Evolutionary conservation across 2,888 invertebrate species (phyloP).

Genomic region (Sphaerophoria rueppellii): DNA sequence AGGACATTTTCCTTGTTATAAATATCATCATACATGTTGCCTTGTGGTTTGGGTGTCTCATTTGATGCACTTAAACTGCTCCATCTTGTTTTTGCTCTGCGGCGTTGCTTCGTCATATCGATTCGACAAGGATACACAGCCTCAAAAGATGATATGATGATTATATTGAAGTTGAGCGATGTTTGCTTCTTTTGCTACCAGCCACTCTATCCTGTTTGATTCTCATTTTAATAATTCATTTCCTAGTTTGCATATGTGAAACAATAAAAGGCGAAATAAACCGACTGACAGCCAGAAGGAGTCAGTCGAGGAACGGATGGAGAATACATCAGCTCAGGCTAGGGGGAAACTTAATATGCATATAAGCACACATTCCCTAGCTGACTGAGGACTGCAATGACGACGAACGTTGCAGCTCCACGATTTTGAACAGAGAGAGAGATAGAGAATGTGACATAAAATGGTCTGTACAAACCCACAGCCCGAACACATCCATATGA

Average conservation of each 20-base stretch:
- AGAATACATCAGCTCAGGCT: constrained; percentile 21
- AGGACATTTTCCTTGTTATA: neutral
- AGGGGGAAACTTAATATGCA: constrained; percentile 52
- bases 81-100: neutral
- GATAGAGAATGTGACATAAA: neutral
- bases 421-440: neutral
- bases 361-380: constrained; percentile 61
- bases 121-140: constrained; percentile 3
- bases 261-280: constrained; percentile 66
- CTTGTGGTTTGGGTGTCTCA: constrained; percentile 7
- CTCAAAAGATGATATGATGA: neutral
- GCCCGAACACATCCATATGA: neutral
- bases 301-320: neutral
- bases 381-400: constrained; percentile 1
- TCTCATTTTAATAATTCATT: constrained; percentile 73
- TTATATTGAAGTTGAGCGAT: too few species aligned
- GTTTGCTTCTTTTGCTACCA: constrained; percentile 26
- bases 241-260: constrained; percentile 72
- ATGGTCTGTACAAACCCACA: neutral
- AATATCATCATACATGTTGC: neutral
- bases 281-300: constrained; percentile 33
- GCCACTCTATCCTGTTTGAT: constrained; percentile 66
- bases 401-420: neutral
- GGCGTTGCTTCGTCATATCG: neutral
- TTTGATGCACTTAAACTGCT: constrained; percentile 60